phyloP scores from a whole-genome alignment of 2,113 vertebrate species.

The Prionailurus bengalensis region DNA sequence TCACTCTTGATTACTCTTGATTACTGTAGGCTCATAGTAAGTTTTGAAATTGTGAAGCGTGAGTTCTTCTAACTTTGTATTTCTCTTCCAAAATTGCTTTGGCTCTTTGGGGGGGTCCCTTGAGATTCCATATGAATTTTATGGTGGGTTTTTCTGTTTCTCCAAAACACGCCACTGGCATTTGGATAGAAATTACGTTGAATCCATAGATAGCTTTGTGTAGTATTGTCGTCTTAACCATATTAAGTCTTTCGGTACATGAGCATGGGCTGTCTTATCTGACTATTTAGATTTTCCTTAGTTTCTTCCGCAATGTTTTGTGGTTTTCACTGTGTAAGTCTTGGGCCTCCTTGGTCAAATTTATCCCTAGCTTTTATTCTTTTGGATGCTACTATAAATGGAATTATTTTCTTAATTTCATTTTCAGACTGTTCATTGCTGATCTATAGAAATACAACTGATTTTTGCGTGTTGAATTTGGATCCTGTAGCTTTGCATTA shows the following conservation, averaged over 20 bases:
- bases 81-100: neutral
- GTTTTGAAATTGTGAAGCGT: neutral
- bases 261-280: neutral
- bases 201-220: neutral
- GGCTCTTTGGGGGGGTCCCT: neutral
- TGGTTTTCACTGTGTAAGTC: neutral
- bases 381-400: neutral
- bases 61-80: neutral
- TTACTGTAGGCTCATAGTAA: conserved; percentile 1
- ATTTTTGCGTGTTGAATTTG: conserved; percentile 10
- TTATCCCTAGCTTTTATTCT: conserved; percentile 24
- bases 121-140: conserved; percentile 36
- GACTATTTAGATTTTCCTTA: conserved; percentile 30
- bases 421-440: neutral
- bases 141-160: neutral
- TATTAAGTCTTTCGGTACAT: neutral
- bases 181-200: neutral
- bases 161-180: neutral
- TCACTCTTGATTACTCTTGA: neutral
- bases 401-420: conserved; percentile 19
- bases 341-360: neutral
- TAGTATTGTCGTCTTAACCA: neutral
- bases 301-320: neutral
- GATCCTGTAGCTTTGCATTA: neutral
- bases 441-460: neutral